Evolutionary conservation across 2,888 invertebrate species (phyloP).

Genomic region (Rhyacophila evoluta): DNA sequence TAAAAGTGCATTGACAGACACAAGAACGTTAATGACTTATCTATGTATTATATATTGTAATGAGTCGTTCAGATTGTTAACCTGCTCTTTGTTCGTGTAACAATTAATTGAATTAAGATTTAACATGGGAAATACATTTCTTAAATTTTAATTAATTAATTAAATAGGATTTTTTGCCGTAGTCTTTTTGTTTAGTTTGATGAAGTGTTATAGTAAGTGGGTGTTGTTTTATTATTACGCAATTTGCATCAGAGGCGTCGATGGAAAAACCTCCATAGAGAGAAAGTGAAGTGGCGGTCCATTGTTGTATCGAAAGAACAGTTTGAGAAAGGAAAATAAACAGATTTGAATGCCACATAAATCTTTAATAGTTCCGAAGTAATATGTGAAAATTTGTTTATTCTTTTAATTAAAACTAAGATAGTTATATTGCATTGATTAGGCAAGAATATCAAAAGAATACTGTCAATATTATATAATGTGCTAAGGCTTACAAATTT

Average conservation of each 20-base stretch:
- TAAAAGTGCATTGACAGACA: no score
- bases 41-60: background rate
- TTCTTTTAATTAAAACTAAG: no score
- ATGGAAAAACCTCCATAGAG: background rate
- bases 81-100: background rate
- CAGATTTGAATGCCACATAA: slow-evolving; percentile 59
- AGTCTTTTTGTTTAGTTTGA: background rate
- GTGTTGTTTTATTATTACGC: background rate
- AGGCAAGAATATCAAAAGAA: no score
- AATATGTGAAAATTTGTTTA: background rate
- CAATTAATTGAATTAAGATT: background rate
- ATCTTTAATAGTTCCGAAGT: background rate
- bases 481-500: no score
- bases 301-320: background rate
- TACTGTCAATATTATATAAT: no score
- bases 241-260: background rate
- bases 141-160: background rate
- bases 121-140: background rate
- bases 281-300: background rate
- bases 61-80: background rate
- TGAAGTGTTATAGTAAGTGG: background rate
- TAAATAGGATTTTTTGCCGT: background rate
- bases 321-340: background rate
- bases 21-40: background rate
- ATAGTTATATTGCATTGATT: no score